Base-by-base conservation (phyloP, 2,797 vertebrate genomes). In the Poeciliopsis paucimaculata region DNA sequence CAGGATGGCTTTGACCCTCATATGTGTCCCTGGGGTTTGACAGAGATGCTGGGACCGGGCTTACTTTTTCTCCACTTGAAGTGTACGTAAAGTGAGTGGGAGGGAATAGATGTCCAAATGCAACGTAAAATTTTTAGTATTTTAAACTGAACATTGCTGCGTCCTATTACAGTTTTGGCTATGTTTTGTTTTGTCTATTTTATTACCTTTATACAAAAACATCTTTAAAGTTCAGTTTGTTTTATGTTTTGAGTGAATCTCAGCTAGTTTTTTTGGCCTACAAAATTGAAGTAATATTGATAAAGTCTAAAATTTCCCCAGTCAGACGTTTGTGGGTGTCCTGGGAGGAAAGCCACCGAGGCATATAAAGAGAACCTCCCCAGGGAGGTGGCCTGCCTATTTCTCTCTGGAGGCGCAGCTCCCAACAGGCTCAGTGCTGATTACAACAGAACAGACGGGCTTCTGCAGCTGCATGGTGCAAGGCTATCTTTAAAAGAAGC, bases 1-100 rank as follows among this genome's bases (percentile, higher is more conserved):
- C 84, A 85, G 92, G 90, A 91, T 86, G 83, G 72, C 79, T 92
- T 75, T 94, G 94, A 94, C 94, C 93, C 94, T 91, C 90, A 93
- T 91, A 93, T 91, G 89, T 84, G 82, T 92, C 94, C 93, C 93
- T 76, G 64, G 93, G 92, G 94, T 84, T 81, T 28, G 82, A 82
- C 90, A 91, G 94, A 95, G 92, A 94, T 94, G 94, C 89, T 73
- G n/a, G 9, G 81, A 28, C 78, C 79, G 41, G 64, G 84, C 88
- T 91, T 86, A 87, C 81, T 77, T 87, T 89, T 90, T 83, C 79
- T 72, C 76, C 73, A 46, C 80, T 81, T 90, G 78, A 89, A n/a
- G 41, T 45, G 13, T 15, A 45, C 26, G 45, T 45, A 7, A 28
- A 45, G 12, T 16, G 68, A 28, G 23, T 45, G 11, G 5, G 41